Evolutionary conservation across 2,113 vertebrate species (phyloP).

Genomic region (Tenrec ecaudatus): DNA sequence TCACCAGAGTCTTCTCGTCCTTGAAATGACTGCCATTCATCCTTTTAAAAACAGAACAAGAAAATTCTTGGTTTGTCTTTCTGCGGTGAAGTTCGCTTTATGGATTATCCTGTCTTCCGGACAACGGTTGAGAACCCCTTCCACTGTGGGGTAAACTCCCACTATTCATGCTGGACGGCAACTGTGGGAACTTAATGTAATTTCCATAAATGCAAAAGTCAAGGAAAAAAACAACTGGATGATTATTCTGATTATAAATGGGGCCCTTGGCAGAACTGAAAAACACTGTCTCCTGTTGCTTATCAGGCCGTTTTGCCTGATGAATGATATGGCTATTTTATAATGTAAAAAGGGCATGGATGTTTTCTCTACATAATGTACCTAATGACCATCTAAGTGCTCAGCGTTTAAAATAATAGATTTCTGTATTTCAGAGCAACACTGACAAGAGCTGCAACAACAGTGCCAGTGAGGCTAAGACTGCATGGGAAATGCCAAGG

Average conservation of each 20-base stretch:
- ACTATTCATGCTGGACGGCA: background rate
- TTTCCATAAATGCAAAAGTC: conserved; percentile 43
- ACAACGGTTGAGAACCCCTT: background rate
- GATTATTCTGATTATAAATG: conserved; percentile 58
- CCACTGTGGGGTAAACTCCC: background rate
- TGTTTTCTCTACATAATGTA: conserved; percentile 34
- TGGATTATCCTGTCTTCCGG: background rate
- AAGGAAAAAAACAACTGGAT: conserved; percentile 55
- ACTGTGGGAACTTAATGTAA: conserved; percentile 37
- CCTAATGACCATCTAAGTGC: conserved; percentile 40
- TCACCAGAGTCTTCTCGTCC: conserved; percentile 92
- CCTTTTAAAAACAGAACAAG: conserved; percentile 84
- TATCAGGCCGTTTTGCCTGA: conserved; percentile 60
- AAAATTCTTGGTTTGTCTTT: background rate
- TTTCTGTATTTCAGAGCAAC: conserved; percentile 13
- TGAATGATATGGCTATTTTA: conserved; percentile 19
- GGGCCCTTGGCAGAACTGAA: conserved; percentile 31
- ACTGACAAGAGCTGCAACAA: background rate
- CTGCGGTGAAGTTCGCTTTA: background rate
- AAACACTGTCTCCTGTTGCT: conserved; percentile 49
- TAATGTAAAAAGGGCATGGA: conserved; percentile 3
- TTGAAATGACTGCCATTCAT: conserved; percentile 94
- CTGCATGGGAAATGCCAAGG: conserved; percentile 11
- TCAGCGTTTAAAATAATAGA: conserved; percentile 56
- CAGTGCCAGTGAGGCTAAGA: background rate